These are phyloP conservation scores for Pseudochromis fuscus DNA, from an alignment of 2,797 vertebrate species.

Conservation along the genomic window DNA sequence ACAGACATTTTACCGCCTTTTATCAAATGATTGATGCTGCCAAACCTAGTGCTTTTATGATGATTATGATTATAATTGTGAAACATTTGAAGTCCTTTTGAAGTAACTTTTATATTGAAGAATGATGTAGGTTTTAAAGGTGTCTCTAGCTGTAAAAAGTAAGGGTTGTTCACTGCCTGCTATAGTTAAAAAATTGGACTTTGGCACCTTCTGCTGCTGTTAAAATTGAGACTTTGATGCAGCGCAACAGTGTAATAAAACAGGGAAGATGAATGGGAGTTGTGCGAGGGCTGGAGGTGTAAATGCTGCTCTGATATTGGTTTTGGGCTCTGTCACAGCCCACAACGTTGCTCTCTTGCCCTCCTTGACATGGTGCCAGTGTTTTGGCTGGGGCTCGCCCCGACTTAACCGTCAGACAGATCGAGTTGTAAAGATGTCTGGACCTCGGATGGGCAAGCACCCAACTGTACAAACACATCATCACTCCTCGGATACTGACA, in stretches of 20 bases:
- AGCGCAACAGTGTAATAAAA: constrained; percentile 21
- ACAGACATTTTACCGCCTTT: neutral
- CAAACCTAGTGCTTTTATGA: neutral
- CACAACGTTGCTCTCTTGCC: constrained; percentile 1
- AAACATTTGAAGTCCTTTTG: neutral
- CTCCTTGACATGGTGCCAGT: constrained; percentile 60
- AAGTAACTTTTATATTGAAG: neutral
- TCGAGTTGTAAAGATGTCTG: constrained; percentile 70
- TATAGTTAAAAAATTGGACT: constrained; percentile 14
- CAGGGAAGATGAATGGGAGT: constrained; percentile 20
- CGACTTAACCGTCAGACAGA: constrained; percentile 51
- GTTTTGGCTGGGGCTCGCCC: constrained; percentile 55
- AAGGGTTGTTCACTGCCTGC: neutral
- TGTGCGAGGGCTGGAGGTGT: constrained; percentile 15
- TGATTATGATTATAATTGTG: neutral
- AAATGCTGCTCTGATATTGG: constrained; percentile 19
- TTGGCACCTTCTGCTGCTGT: constrained; percentile 9
- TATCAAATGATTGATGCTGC: neutral
- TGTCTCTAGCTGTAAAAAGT: neutral
- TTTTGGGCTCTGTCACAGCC: constrained; percentile 33
- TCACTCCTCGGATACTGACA: constrained; percentile 34
- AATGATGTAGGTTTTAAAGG: neutral
- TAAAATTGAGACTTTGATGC: constrained; percentile 29
- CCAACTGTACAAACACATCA: constrained; percentile 56
- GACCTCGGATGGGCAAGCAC: constrained; percentile 36